phyloP scores from a whole-genome alignment of 2,888 invertebrate species.

The Maniola hyperantus region DNA sequence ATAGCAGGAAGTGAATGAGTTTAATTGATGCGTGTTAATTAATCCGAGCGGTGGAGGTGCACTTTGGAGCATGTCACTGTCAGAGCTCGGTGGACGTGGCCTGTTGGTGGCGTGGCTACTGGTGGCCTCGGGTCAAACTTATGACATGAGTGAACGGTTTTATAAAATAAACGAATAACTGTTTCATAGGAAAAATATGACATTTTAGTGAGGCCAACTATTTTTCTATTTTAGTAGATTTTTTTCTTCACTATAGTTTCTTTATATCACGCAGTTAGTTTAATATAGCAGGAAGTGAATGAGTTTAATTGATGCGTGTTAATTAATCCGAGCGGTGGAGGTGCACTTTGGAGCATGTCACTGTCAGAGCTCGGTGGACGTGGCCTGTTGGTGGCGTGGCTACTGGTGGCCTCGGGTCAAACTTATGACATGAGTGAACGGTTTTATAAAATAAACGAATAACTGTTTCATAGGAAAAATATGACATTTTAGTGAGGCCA shows the following conservation, averaged over 20 bases:
- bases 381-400: slow-evolving; percentile 32
- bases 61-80: slow-evolving; percentile 54
- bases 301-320: slow-evolving; percentile 58
- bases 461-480: no score
- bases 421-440: not conserved
- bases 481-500: no score
- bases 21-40: slow-evolving; percentile 59
- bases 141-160: not conserved
- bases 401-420: not conserved
- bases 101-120: slow-evolving; percentile 29
- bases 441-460: not conserved
- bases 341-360: slow-evolving; percentile 55
- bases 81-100: slow-evolving; percentile 46
- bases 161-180: not conserved
- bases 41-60: slow-evolving; percentile 50
- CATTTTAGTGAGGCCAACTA: no score
- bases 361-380: slow-evolving; percentile 49
- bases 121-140: no score
- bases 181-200: no score
- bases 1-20: no score
- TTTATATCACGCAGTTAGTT: no score
- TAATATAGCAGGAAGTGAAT: no score
- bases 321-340: slow-evolving; percentile 51
- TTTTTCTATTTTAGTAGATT: no score
- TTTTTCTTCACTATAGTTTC: no score